These are phyloP conservation scores for Cyanoramphus novaezelandiae DNA, from an alignment of 2,113 vertebrate species.

Conservation along the genomic window DNA sequence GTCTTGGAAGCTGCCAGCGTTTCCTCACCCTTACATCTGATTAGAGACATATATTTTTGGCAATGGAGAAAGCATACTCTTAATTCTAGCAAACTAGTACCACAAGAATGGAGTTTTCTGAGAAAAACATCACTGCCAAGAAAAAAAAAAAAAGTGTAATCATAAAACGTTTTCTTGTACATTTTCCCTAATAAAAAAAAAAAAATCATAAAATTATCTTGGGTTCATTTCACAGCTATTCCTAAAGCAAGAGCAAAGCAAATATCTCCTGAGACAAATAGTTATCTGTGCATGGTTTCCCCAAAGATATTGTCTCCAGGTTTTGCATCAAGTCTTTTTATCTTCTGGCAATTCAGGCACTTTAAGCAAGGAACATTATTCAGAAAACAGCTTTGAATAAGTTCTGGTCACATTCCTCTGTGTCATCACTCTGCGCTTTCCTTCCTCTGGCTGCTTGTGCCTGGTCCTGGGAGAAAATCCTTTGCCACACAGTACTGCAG, in stretches of 20 bases:
- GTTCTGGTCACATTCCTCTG: background rate
- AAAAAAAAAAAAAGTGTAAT: background rate
- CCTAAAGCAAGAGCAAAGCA: background rate
- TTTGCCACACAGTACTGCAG: background rate
- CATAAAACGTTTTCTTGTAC: background rate
- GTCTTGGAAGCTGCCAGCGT: rapidly evolving
- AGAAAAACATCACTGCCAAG: background rate
- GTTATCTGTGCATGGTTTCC: background rate
- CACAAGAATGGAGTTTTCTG: background rate
- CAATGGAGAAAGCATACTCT: background rate
- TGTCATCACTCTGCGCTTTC: background rate
- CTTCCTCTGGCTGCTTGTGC: background rate
- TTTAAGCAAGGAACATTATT: background rate
- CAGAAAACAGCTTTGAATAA: background rate
- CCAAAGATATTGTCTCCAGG: background rate
- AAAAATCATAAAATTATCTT: background rate
- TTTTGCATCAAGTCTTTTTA: background rate
- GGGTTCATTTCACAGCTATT: background rate
- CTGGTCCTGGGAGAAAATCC: background rate
- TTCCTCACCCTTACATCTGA: background rate
- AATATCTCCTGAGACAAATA: background rate
- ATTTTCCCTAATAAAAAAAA: background rate
- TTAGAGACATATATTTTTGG: background rate
- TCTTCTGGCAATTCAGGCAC: background rate
- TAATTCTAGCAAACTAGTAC: background rate